phyloP scores from a whole-genome alignment of 2,113 vertebrate species.

The Leptodactylus fuscus region DNA sequence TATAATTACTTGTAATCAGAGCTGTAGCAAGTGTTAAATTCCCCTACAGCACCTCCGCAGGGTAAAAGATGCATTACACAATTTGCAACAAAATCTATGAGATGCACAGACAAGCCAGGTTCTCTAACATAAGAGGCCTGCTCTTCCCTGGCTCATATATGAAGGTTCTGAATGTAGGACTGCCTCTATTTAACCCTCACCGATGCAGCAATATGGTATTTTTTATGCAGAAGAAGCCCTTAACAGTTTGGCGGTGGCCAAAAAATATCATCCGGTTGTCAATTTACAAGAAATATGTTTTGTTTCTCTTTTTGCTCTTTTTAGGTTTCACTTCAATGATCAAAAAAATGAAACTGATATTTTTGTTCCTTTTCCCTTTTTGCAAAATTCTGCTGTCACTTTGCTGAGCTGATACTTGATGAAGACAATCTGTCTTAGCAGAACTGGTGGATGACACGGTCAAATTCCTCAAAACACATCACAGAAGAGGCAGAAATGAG shows the following conservation, averaged over 20 bases:
- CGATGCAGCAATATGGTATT: neutral
- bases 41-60: neutral
- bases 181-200: neutral
- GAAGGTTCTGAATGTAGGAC: neutral
- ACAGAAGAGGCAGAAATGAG: neutral
- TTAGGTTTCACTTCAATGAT: too few species aligned
- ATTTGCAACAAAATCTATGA: neutral
- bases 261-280: too few species aligned
- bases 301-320: too few species aligned
- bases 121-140: neutral
- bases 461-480: neutral
- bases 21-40: neutral
- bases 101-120: neutral
- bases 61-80: neutral
- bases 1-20: too few species aligned
- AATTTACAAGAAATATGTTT: neutral
- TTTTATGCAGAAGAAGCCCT: neutral
- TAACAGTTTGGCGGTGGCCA: neutral
- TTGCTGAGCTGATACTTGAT: neutral
- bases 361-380: neutral
- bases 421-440: neutral
- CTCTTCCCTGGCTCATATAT: neutral
- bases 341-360: too few species aligned
- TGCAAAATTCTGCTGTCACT: neutral
- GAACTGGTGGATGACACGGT: neutral